phyloP scores from a whole-genome alignment of 2,888 invertebrate genomes.

The Timandra comae region DNA sequence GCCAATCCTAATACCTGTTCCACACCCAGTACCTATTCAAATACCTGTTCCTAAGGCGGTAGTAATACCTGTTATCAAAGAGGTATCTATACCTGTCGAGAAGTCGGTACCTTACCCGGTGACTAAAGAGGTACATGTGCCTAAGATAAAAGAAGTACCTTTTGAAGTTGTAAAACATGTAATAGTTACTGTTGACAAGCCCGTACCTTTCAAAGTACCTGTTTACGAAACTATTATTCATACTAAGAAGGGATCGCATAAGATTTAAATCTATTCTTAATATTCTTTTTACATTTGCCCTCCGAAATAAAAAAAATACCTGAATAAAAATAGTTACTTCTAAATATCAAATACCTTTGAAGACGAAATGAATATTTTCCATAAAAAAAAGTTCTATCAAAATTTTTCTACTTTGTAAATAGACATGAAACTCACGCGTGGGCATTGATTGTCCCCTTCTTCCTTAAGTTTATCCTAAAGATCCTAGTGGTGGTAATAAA shows the following conservation, averaged over 20 bases:
- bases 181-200: constrained; percentile 81
- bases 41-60: constrained; percentile 82
- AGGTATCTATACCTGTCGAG: constrained; percentile 82
- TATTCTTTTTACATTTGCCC: background rate
- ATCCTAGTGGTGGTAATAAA: too few relatives aligned
- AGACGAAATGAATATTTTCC: too few relatives aligned
- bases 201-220: constrained; percentile 82
- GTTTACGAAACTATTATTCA: constrained; percentile 84
- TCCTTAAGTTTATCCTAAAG: too few relatives aligned
- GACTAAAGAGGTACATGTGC: constrained; percentile 80
- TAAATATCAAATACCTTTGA: too few relatives aligned
- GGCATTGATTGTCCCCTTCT: too few relatives aligned
- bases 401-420: too few relatives aligned
- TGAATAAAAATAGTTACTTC: too few relatives aligned
- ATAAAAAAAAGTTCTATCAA: too few relatives aligned
- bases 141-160: constrained; percentile 81
- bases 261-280: constrained; percentile 33
- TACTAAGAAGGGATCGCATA: constrained; percentile 77
- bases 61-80: constrained; percentile 81
- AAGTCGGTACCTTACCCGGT: constrained; percentile 84
- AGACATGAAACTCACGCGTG: too few relatives aligned
- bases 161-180: constrained; percentile 82
- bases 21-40: constrained; percentile 82
- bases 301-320: too few relatives aligned
- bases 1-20: constrained; percentile 75